These are phyloP conservation scores for Xestia c-nigrum DNA, from an alignment of 2,888 invertebrate species.

Conservation along the genomic window DNA sequence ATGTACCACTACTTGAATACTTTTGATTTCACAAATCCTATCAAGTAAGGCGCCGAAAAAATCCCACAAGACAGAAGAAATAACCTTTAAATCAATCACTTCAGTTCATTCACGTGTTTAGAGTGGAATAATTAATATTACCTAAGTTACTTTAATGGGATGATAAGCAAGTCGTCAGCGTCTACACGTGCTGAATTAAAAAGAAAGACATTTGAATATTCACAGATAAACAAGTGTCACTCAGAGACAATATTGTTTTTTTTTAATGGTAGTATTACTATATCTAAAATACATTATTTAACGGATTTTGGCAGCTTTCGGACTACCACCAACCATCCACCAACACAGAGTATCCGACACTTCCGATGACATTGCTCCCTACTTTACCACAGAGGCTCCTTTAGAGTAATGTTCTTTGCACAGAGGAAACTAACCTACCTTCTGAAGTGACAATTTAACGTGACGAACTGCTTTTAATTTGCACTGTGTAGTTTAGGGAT, in stretches of 20 bases:
- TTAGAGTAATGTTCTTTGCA: too few species aligned
- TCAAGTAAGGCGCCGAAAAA: background rate
- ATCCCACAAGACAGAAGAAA: slow-evolving; percentile 16
- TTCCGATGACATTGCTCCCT: background rate
- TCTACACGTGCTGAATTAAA: slow-evolving; percentile 88
- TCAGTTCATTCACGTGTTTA: slow-evolving; percentile 41
- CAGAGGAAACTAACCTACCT: too few species aligned
- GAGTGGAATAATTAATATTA: slow-evolving; percentile 65
- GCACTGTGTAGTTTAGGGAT: too few species aligned
- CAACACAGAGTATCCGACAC: too few species aligned
- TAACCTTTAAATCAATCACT: slow-evolving; percentile 40
- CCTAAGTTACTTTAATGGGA: slow-evolving; percentile 77
- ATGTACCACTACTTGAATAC: slow-evolving; percentile 18
- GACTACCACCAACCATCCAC: background rate
- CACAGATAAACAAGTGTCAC: slow-evolving; percentile 56
- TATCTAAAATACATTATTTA: slow-evolving; percentile 5
- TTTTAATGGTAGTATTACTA: slow-evolving; percentile 21
- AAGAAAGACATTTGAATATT: slow-evolving; percentile 79
- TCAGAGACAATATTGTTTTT: slow-evolving; percentile 54
- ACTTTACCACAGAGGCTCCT: too few species aligned
- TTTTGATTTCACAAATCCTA: slow-evolving; percentile 31
- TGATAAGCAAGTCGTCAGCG: slow-evolving; percentile 84
- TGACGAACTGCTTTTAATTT: background rate
- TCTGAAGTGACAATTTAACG: too few species aligned
- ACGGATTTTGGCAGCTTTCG: background rate